Evolutionary conservation across 2,797 vertebrate species (phyloP).

Genomic region (Acrossocheilus wenchowensis): DNA sequence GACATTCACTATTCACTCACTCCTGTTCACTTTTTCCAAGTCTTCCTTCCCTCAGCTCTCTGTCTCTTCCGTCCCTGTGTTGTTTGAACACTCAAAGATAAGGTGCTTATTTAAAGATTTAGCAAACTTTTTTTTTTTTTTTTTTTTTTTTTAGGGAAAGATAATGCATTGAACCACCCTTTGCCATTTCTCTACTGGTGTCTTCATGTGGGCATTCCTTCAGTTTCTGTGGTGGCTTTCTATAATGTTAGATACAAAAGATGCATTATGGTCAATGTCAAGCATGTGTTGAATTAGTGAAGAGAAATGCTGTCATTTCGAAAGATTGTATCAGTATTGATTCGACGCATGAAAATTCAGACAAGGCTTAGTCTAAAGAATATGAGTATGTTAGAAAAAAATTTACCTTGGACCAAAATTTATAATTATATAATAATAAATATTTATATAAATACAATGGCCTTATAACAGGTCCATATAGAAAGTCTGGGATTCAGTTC

Average conservation of each 20-base stretch:
- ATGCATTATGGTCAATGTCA: constrained; percentile 29
- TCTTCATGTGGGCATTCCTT: too few relatives aligned
- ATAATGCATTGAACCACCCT: background rate
- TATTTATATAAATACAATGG: background rate
- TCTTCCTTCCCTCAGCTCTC: constrained; percentile 26
- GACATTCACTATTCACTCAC: constrained; percentile 37
- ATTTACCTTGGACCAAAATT: background rate
- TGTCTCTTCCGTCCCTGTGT: constrained; percentile 34
- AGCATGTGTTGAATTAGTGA: constrained; percentile 11
- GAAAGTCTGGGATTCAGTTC: background rate
- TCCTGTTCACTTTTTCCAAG: constrained; percentile 43
- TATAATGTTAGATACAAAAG: background rate
- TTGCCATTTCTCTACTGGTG: too few relatives aligned
- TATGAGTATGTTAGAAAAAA: background rate
- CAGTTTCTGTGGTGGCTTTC: background rate
- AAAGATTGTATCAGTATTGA: constrained; percentile 13
- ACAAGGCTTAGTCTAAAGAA: constrained; percentile 5
- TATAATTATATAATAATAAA: too few relatives aligned
- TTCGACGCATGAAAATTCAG: background rate
- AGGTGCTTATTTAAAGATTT: constrained; percentile 16
- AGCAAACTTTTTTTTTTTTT: background rate
- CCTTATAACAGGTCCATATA: background rate
- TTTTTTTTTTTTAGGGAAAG: background rate
- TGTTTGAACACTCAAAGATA: constrained; percentile 8
- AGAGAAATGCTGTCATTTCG: constrained; percentile 8